Percentiles rank a stretch among this genome's conserved stretches.
Evolutionary conservation across 2,113 vertebrate species (phyloP).

Genomic region (Bujurquina vittata): DNA sequence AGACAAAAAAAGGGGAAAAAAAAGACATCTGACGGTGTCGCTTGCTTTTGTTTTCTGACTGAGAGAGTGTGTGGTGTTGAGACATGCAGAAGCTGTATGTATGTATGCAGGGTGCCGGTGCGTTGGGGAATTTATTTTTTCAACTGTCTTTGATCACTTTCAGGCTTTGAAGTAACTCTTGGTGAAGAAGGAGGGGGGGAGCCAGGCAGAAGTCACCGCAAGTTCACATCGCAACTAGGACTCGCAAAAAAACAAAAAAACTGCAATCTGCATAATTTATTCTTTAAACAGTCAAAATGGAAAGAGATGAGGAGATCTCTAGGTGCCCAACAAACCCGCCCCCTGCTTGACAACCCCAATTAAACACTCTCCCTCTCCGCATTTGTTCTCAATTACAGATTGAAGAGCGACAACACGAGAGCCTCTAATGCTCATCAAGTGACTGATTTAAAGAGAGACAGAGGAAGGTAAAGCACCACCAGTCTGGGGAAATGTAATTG

Average conservation of each 20-base stretch:
- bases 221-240: constrained; percentile 81
- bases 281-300: constrained; percentile 66
- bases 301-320: constrained; percentile 64
- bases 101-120: constrained; percentile 77
- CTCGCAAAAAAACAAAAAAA: constrained; percentile 63
- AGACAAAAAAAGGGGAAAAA: constrained; percentile 15
- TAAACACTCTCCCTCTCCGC: constrained; percentile 65
- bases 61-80: constrained; percentile 52
- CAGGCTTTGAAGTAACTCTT: constrained; percentile 85
- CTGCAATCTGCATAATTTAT: constrained; percentile 83
- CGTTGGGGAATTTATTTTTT: constrained; percentile 80
- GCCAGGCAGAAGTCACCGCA: constrained; percentile 77
- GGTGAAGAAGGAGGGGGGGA: constrained; percentile 55
- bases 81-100: constrained; percentile 75
- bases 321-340: constrained; percentile 61
- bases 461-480: constrained; percentile 20
- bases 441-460: constrained; percentile 47
- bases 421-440: constrained; percentile 59
- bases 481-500: constrained; percentile 25
- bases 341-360: constrained; percentile 71
- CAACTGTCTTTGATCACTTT: constrained; percentile 86
- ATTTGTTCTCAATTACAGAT: constrained; percentile 77
- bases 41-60: constrained; percentile 81
- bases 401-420: constrained; percentile 56
- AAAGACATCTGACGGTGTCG: constrained; percentile 79